phyloP scores from a whole-genome alignment of 37 sponge, comb jelly and placozoan genomes.

The Cliona cf. orientalis region DNA sequence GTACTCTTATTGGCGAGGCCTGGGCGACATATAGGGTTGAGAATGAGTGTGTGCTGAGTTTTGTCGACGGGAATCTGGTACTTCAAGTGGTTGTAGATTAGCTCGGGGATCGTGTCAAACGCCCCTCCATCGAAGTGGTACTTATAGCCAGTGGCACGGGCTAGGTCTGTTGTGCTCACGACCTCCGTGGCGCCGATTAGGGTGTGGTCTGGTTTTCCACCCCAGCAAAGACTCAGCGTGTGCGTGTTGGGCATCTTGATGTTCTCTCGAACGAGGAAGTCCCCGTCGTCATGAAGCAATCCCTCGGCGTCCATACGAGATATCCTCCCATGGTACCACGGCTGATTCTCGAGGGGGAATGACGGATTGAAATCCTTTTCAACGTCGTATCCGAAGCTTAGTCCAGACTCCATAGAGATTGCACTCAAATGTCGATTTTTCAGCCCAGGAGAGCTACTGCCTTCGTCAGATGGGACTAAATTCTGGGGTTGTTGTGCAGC shows the following conservation, averaged over 20 bases:
- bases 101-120: conserved; percentile 80
- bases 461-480: neutral
- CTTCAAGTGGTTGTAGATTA: conserved; percentile 71
- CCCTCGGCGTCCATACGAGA: conserved; percentile 45
- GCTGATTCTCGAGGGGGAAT: conserved; percentile 56
- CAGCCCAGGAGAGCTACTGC: neutral
- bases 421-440: conserved; percentile 60
- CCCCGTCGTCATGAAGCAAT: conserved; percentile 76
- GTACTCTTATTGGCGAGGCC: conserved; percentile 5
- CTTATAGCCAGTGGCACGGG: conserved; percentile 17
- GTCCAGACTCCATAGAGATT: conserved; percentile 77
- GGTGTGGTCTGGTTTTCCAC: conserved; percentile 46
- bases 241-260: conserved; percentile 35
- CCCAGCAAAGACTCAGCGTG: conserved; percentile 60
- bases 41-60: conserved; percentile 33
- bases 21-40: conserved; percentile 49
- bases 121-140: conserved; percentile 82
- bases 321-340: conserved; percentile 87
- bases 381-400: conserved; percentile 74
- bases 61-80: conserved; percentile 73
- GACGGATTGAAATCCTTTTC: conserved; percentile 65
- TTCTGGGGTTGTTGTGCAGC: neutral
- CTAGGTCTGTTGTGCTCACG: conserved; percentile 14
- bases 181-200: conserved; percentile 60
- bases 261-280: conserved; percentile 84